Conservation (phyloP, 2,797 vertebrate genomes). For the Sebastes goodei region DNA sequence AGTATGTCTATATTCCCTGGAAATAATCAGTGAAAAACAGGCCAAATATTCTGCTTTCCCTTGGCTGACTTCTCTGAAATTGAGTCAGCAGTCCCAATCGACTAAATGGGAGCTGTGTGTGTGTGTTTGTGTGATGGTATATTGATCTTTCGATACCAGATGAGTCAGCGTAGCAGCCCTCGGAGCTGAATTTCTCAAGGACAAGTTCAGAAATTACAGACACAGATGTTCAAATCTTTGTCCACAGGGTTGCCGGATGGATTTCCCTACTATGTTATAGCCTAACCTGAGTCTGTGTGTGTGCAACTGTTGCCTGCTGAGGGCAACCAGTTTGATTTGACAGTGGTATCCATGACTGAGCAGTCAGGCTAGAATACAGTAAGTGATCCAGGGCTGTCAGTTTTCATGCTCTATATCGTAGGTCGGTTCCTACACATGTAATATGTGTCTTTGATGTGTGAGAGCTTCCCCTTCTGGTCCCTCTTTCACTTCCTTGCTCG, state of each 20-base stretch:
- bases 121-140: not conserved
- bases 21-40: not conserved
- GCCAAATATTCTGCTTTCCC: not conserved
- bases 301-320: not conserved
- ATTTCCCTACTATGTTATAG: not conserved
- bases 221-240: not conserved
- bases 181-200: not conserved
- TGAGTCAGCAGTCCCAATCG: slow-evolving; percentile 15
- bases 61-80: not conserved
- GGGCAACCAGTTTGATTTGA: not conserved
- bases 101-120: not conserved
- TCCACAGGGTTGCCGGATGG: not conserved
- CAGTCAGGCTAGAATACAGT: not conserved
- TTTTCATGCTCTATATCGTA: not conserved
- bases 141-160: not conserved
- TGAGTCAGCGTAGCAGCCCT: not conserved
- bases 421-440: not conserved
- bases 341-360: slow-evolving; percentile 6
- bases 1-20: not conserved
- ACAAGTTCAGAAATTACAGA: not conserved
- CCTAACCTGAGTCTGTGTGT: not conserved
- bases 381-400: not conserved
- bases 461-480: not conserved
- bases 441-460: not conserved
- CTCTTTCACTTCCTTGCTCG: not conserved